Conservation (phyloP, 37 sponge, comb jelly and placozoan species). For the Theonella swinhoei region DNA sequence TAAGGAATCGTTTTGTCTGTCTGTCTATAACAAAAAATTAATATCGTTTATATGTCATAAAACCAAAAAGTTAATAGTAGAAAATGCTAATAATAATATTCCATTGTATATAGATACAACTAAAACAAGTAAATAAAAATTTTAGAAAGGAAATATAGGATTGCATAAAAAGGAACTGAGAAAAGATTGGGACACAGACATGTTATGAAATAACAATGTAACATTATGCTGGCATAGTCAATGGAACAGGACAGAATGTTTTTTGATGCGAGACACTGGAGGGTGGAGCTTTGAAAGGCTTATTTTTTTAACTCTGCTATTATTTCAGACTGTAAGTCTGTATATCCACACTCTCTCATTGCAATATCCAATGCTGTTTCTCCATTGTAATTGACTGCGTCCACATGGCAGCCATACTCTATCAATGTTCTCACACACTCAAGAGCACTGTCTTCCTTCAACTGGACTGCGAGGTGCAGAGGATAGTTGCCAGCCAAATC, state of each 20-base stretch:
- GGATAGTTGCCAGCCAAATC: conserved; percentile 71
- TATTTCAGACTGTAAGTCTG: background rate
- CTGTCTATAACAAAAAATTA: no score
- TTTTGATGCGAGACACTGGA: conserved; percentile 58
- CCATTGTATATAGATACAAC: no score
- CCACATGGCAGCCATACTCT: conserved; percentile 66
- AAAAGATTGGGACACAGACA: no score
- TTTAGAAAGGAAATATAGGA: no score
- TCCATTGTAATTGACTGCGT: conserved; percentile 65
- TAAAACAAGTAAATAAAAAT: no score
- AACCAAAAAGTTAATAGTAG: no score
- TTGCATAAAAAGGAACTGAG: no score
- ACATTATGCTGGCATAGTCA: no score
- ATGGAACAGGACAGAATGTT: conserved; percentile 27
- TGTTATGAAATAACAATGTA: no score
- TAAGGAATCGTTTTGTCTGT: no score
- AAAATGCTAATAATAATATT: no score
- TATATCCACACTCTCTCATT: background rate
- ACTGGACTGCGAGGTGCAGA: conserved; percentile 70
- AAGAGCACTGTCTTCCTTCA: conserved; percentile 46
- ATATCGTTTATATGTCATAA: no score
- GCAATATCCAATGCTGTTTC: conserved; percentile 63
- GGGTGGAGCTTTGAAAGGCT: background rate
- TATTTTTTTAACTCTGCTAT: conserved; percentile 13
- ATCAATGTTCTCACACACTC: conserved; percentile 45